These are phyloP conservation scores for Danio tinwini DNA, from an alignment of 2,797 vertebrate species.

Conservation along the genomic window DNA sequence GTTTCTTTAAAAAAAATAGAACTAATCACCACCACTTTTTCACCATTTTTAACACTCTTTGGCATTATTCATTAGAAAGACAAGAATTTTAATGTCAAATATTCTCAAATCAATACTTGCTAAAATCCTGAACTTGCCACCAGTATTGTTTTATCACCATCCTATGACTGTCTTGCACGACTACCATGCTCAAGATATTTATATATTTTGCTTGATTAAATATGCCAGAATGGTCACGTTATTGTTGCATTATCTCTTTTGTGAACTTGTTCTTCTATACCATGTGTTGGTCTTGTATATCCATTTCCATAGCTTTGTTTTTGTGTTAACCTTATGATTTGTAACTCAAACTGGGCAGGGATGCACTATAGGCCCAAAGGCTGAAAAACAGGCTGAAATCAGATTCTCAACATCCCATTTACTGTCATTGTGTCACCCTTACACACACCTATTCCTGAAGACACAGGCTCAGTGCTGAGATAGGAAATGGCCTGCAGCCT, in stretches of 20 bases:
- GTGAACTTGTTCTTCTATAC: neutral
- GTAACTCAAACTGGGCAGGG: constrained; percentile 30
- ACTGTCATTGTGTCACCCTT: constrained; percentile 6
- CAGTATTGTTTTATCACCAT: neutral
- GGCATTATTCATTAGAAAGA: too few species aligned
- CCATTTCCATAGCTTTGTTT: neutral
- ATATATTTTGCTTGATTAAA: too few species aligned
- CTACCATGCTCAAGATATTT: neutral
- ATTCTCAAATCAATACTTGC: too few species aligned
- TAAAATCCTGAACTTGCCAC: neutral
- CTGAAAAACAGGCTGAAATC: constrained; percentile 5
- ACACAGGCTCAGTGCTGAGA: neutral
- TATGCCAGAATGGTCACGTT: neutral
- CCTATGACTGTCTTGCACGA: neutral
- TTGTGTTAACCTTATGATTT: constrained; percentile 4
- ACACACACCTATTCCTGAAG: constrained; percentile 10
- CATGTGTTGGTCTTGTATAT: neutral
- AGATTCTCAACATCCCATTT: neutral
- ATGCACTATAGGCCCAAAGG: neutral
- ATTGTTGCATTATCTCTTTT: neutral
- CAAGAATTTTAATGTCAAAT: neutral
- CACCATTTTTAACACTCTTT: too few species aligned
- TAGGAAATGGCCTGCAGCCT: neutral
- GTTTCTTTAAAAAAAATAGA: too few species aligned
- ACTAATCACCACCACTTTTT: too few species aligned